Evolutionary conservation across 2,797 vertebrate genomes (phyloP).

Genomic region (Cuculus canorus): DNA sequence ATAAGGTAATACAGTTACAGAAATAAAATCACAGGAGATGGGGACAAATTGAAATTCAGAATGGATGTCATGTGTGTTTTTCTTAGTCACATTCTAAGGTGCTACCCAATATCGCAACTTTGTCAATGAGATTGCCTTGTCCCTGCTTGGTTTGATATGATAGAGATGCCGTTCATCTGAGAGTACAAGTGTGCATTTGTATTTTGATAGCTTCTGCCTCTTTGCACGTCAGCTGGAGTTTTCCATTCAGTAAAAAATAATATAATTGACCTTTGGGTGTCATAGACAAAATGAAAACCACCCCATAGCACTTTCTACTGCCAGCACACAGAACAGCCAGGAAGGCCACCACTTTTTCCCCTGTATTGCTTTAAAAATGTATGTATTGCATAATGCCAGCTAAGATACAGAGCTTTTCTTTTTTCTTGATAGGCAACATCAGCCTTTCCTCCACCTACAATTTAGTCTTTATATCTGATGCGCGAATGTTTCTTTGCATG

Average conservation of each 20-base stretch:
- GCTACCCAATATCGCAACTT: background rate
- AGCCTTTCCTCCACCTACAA: background rate
- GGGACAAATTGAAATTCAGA: conserved; percentile 3
- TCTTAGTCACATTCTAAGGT: background rate
- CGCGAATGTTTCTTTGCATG: background rate
- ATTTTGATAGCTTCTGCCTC: background rate
- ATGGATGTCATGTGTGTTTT: background rate
- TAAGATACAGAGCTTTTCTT: fast-evolving
- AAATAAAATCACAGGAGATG: conserved; percentile 4
- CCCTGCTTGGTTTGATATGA: background rate
- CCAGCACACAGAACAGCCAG: background rate
- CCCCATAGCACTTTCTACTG: background rate
- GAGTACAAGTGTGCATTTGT: fast-evolving
- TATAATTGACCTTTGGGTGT: background rate
- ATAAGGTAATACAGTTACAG: background rate
- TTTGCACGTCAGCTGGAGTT: background rate
- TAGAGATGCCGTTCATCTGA: background rate
- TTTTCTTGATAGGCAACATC: background rate
- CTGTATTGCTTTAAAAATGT: background rate
- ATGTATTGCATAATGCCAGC: fast-evolving
- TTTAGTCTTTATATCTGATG: background rate
- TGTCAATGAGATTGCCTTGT: background rate
- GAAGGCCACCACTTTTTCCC: background rate
- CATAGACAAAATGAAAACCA: background rate
- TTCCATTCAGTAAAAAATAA: background rate